These are phyloP conservation scores for Notiomystis cincta DNA, from an alignment of 2,113 vertebrate species.

Conservation along the genomic window DNA sequence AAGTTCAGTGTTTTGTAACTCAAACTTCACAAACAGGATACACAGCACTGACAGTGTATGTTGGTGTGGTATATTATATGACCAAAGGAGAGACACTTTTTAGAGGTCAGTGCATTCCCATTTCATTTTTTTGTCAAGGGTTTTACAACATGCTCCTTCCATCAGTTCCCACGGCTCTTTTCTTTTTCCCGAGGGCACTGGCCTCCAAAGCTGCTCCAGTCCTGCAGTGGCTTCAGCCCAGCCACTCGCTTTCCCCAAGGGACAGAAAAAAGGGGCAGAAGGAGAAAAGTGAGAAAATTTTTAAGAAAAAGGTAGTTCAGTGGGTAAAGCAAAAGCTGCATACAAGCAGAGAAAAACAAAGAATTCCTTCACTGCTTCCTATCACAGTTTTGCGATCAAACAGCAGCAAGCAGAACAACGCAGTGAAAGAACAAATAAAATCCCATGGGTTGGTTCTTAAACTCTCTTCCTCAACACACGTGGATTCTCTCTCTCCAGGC, in stretches of 20 bases:
- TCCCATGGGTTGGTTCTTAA: neutral
- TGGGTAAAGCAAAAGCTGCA: neutral
- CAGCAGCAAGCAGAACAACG: neutral
- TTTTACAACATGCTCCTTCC: neutral
- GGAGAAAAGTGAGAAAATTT: neutral
- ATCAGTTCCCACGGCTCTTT: neutral
- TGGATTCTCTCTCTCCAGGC: neutral
- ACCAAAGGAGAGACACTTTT: neutral
- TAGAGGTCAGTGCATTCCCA: neutral
- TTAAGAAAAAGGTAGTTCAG: neutral
- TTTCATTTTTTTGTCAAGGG: neutral
- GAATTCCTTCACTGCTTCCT: neutral
- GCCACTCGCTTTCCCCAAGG: accelerated
- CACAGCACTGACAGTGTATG: neutral
- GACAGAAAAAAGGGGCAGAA: neutral
- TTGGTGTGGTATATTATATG: neutral
- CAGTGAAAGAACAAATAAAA: neutral
- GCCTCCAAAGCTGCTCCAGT: neutral
- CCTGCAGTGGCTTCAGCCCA: neutral
- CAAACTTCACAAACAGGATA: neutral
- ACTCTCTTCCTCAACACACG: neutral
- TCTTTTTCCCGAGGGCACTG: neutral
- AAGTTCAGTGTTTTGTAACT: neutral
- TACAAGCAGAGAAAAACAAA: neutral
- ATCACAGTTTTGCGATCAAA: neutral